phyloP scores from a whole-genome alignment of 2,113 vertebrate genomes.

The human region GRCh38 chr14:58501501-58502000 shows the following conservation, averaged over 20 bases:
- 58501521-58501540: background rate
- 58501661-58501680: background rate
- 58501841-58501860: background rate
- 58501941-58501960: background rate
- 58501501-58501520: background rate
- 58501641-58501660: background rate
- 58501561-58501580: background rate
- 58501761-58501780: background rate
- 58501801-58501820: background rate
- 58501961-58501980: background rate
- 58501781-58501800: background rate
- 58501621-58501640: background rate
- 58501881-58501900: background rate
- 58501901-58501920: background rate
- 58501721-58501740: conserved; percentile 23
- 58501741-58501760: background rate
- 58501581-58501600: background rate
- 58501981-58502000: background rate
- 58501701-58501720: background rate
- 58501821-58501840: background rate
- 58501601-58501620: background rate
- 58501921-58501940: background rate
- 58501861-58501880: background rate
- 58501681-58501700: background rate
- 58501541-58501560: background rate